Conservation (phyloP, 2,113 vertebrate species). For the Cinclus mexicanus region DNA sequence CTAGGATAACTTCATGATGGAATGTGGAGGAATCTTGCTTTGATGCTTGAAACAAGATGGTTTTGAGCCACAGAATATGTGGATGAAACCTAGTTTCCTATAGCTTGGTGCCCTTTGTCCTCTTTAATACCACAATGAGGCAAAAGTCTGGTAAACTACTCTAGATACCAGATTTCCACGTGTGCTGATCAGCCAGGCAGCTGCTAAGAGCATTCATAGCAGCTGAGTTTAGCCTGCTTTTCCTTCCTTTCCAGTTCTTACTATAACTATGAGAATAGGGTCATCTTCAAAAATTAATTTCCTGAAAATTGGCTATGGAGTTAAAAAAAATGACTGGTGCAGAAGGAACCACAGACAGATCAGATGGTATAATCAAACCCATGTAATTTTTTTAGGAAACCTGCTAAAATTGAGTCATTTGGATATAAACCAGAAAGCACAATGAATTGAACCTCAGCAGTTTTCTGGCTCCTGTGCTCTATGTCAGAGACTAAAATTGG, state of each 20-base stretch:
- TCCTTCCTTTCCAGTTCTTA: not conserved
- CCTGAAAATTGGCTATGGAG: not conserved
- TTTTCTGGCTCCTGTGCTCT: not conserved
- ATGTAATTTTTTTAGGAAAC: not conserved
- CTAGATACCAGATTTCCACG: not conserved
- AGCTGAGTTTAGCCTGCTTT: not conserved
- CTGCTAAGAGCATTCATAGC: not conserved
- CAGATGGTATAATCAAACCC: not conserved
- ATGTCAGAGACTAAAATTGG: not conserved
- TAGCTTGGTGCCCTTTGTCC: not conserved
- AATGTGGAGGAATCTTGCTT: not conserved
- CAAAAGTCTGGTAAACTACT: not conserved
- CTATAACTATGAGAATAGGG: not conserved
- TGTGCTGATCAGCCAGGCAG: not conserved
- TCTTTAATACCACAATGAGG: not conserved
- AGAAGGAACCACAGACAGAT: not conserved
- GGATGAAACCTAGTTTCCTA: not conserved
- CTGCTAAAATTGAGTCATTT: constrained; percentile 3
- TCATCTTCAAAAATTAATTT: not conserved
- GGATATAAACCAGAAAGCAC: not conserved
- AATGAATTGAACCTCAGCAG: not conserved
- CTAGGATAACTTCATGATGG: not conserved
- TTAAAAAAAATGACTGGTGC: not conserved
- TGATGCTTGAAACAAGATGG: not conserved
- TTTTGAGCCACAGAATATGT: not conserved